Conservation (phyloP, 1,140 invertebrate genomes). For the Drosophila saltans region DNA sequence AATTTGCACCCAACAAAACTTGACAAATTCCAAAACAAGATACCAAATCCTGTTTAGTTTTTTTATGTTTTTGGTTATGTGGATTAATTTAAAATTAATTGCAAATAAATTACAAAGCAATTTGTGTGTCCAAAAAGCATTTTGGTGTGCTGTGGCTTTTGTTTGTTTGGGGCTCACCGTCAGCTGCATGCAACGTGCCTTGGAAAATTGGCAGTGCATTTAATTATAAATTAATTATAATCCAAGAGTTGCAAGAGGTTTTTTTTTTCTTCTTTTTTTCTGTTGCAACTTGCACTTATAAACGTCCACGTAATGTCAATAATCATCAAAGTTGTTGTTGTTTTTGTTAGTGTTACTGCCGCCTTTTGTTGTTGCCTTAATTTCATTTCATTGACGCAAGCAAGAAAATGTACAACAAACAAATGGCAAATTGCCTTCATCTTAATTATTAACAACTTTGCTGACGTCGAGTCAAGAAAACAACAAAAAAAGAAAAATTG, state of each 20-base stretch:
- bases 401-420: constrained; percentile 22
- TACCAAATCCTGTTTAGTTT: constrained; percentile 58
- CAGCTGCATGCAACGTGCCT: constrained; percentile 75
- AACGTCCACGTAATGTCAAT: constrained; percentile 74
- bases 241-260: constrained; percentile 54
- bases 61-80: constrained; percentile 35
- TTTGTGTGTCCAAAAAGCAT: constrained; percentile 65
- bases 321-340: constrained; percentile 73
- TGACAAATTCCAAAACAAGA: constrained; percentile 43
- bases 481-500: constrained; percentile 78
- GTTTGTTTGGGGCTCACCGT: constrained; percentile 42
- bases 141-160: constrained; percentile 15
- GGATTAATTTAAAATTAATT: constrained; percentile 79
- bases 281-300: constrained; percentile 67
- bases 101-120: constrained; percentile 81
- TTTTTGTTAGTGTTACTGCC: constrained; percentile 31
- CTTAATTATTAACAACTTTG: constrained; percentile 64
- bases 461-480: constrained; percentile 64
- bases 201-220: constrained; percentile 67
- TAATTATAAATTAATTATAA: constrained; percentile 82
- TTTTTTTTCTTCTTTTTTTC: background rate
- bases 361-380: constrained; percentile 50
- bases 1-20: background rate
- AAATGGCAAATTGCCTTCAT: constrained; percentile 74
- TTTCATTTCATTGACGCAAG: constrained; percentile 70